Base-by-base conservation (phyloP, 2,797 vertebrate genomes). In the Salarias fasciatus region DNA sequence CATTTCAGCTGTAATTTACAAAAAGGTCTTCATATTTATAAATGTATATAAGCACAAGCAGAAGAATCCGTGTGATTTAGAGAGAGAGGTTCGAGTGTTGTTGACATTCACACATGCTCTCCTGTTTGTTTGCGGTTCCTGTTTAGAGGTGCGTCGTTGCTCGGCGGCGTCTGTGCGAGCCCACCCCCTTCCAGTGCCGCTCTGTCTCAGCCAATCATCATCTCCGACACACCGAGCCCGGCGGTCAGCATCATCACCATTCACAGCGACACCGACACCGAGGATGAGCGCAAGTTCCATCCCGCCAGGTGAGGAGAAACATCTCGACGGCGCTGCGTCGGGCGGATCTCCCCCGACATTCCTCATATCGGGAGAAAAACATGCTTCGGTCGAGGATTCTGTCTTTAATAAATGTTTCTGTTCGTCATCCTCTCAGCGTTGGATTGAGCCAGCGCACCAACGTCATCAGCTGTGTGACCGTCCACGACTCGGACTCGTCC, bases 241-340 rank as follows among this genome's bases (percentile, higher is more conserved):
- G 95, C 98, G 0, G 95, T 98, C 87, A 99, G 97, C 63, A 96
- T 99, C 88, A 99, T 99, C 85, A 99, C 97, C 45, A 99, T 99
- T 77, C 96, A 97, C 86, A 99, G 98, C 0, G 98, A 99, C 90
- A 98, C 97, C 0, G 98, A 99, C 36, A 97, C 98, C 0, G 98
- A 99, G 78, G 98, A 99, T 44, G 98, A 99, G 86, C 95, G 92
- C 79, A 99, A 98, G 80, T 97, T 95, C 72, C 95, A 97, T 75
- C 96, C 95, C 24, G 91, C 79, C 69, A 97, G 95, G 97, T 99
- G 79, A 86, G 80, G 8, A 24, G 12, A 5, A 6, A 14, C 38
- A 3, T 2, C 18, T 55, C n/a, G 40, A 24, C 18, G 24, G 18
- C 18, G n/a, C n/a, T n/a, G n/a, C n/a, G n/a, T n/a, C n/a, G n/a